phyloP scores from a whole-genome alignment of 2,888 invertebrate species.

The Emmelina monodactyla region DNA sequence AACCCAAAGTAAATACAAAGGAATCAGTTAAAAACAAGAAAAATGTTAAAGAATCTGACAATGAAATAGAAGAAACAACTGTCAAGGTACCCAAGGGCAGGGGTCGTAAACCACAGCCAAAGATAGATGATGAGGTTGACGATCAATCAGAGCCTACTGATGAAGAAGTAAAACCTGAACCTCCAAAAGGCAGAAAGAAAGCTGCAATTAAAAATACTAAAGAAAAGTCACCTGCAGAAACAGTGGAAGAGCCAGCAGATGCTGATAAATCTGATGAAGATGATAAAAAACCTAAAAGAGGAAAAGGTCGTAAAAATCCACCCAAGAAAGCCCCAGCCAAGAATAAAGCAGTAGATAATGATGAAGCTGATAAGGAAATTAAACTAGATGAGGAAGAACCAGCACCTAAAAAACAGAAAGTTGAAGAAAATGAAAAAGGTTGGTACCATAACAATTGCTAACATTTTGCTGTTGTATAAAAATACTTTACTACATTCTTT shows the following conservation, averaged over 20 bases:
- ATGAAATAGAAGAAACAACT: conserved; percentile 30
- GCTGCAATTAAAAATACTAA: conserved; percentile 21
- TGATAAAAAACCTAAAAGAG: conserved; percentile 21
- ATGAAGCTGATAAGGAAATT: conserved; percentile 21
- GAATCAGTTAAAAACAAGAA: conserved; percentile 33
- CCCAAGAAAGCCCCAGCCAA: conserved; percentile 38
- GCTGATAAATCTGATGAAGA: conserved; percentile 5
- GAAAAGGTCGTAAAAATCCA: conserved; percentile 26
- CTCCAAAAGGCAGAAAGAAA: conserved; percentile 24
- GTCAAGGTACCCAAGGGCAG: conserved; percentile 31
- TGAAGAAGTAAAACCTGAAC: conserved; percentile 30
- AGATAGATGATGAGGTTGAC: conserved; percentile 24
- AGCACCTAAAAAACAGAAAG: conserved; percentile 34
- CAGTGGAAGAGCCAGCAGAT: conserved; percentile 15
- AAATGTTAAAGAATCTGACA: conserved; percentile 27
- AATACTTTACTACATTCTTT: no score
- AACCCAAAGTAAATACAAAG: conserved; percentile 24
- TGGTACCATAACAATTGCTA: no score
- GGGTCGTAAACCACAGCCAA: conserved; percentile 34
- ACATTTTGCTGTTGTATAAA: no score
- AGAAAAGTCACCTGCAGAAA: conserved; percentile 16
- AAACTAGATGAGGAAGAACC: conserved; percentile 21
- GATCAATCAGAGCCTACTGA: conserved; percentile 27
- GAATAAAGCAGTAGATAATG: conserved; percentile 31
- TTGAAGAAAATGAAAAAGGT: conserved; percentile 40